Percentiles rank a stretch among this genome's conserved stretches.
phyloP scores from a whole-genome alignment of 1,140 invertebrate genomes.

The Cyclina sinensis region DNA sequence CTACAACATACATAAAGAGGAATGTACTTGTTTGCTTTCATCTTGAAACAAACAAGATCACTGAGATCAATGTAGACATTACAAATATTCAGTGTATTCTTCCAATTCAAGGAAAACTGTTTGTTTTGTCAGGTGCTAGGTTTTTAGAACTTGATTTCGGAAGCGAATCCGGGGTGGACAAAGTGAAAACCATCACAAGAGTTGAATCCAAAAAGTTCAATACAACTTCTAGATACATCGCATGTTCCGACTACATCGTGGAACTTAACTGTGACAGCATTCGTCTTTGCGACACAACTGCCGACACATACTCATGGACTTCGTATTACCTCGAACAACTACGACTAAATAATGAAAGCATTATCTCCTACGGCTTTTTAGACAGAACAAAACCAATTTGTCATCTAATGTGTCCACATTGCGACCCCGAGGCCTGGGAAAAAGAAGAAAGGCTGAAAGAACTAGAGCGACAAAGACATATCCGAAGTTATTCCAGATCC shows the following conservation, averaged over 20 bases:
- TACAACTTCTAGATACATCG: neutral
- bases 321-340: neutral
- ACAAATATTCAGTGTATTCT: neutral
- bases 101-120: neutral
- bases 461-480: too few relatives aligned
- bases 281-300: neutral
- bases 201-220: too few relatives aligned
- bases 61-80: neutral
- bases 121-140: neutral
- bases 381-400: neutral
- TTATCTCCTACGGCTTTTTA: neutral
- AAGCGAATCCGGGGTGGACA: too few relatives aligned
- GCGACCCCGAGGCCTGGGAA: neutral
- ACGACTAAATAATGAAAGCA: neutral
- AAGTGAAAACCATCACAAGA: too few relatives aligned
- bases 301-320: too few relatives aligned
- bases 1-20: neutral
- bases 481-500: too few relatives aligned
- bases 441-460: neutral
- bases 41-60: neutral
- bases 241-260: neutral
- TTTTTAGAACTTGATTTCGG: too few relatives aligned
- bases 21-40: neutral
- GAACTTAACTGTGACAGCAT: neutral
- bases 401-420: neutral